Conservation (phyloP, 2,113 vertebrate genomes). For the Turdus rufiventris region DNA sequence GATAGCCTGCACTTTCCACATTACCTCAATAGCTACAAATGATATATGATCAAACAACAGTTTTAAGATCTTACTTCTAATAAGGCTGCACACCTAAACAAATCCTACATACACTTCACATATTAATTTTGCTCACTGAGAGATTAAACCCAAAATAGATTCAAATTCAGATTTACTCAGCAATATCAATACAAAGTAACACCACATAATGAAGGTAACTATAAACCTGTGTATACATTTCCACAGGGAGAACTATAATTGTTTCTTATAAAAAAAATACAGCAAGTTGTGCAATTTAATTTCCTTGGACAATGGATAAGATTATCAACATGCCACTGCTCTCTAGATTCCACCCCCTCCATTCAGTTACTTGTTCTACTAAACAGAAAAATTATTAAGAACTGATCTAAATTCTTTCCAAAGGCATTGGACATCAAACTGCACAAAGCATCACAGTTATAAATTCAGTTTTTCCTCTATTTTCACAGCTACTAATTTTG, state of each 20-base stretch:
- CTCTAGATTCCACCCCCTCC: neutral
- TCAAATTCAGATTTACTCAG: neutral
- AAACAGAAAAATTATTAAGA: neutral
- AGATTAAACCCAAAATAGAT: neutral
- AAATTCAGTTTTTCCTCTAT: neutral
- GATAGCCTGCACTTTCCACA: neutral
- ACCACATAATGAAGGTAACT: neutral
- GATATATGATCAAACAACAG: rapidly evolving
- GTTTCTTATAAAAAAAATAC: neutral
- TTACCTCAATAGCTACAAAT: neutral
- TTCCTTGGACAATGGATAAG: neutral
- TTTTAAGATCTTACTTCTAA: neutral
- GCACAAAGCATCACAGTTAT: neutral
- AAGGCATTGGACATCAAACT: neutral
- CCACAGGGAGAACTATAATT: neutral
- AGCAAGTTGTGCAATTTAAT: neutral
- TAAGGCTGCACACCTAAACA: neutral
- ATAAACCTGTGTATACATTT: neutral
- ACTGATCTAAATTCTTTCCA: neutral
- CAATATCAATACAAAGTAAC: neutral
- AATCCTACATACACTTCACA: neutral
- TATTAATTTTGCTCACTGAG: neutral
- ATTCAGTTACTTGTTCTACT: neutral
- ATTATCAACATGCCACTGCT: neutral
- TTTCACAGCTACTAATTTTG: neutral